Evolutionary conservation across 2,797 vertebrate species (phyloP).

Genomic region (Cephalopachus bancanus): DNA sequence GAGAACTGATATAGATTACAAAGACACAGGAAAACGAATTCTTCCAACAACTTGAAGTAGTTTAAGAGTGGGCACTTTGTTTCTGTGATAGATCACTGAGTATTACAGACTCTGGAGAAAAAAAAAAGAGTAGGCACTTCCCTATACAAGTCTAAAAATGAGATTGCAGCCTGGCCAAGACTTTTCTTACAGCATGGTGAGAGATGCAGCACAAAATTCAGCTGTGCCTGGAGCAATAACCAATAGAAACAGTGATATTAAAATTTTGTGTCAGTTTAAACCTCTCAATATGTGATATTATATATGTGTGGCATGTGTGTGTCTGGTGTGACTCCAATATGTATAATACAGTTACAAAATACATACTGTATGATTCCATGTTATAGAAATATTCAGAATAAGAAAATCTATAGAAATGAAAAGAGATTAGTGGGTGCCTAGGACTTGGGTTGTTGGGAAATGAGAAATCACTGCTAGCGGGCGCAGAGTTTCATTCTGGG

Average conservation of each 20-base stretch:
- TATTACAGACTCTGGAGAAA: too few relatives aligned
- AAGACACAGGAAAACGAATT: not conserved
- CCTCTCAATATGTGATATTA: too few relatives aligned
- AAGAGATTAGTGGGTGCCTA: not conserved
- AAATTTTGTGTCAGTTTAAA: too few relatives aligned
- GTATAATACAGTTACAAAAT: not conserved
- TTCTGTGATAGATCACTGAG: too few relatives aligned
- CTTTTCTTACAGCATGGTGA: not conserved
- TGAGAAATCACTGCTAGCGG: not conserved
- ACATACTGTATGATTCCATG: too few relatives aligned
- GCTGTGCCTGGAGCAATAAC: not conserved
- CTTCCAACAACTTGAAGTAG: not conserved
- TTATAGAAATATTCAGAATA: not conserved
- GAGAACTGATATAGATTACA: not conserved
- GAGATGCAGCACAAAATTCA: not conserved
- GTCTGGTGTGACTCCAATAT: not conserved
- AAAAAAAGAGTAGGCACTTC: not conserved
- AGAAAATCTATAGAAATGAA: not conserved
- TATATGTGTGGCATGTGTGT: not conserved
- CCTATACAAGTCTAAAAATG: not conserved
- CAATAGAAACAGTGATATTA: too few relatives aligned
- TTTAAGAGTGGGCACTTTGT: not conserved
- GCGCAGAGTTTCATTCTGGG: not conserved
- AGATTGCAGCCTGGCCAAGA: not conserved
- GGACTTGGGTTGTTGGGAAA: not conserved